Evolutionary conservation across 2,113 vertebrate genomes (phyloP), one percentile per base, ranked within the genome.

Genomic region (Istiophorus platypterus): DNA sequence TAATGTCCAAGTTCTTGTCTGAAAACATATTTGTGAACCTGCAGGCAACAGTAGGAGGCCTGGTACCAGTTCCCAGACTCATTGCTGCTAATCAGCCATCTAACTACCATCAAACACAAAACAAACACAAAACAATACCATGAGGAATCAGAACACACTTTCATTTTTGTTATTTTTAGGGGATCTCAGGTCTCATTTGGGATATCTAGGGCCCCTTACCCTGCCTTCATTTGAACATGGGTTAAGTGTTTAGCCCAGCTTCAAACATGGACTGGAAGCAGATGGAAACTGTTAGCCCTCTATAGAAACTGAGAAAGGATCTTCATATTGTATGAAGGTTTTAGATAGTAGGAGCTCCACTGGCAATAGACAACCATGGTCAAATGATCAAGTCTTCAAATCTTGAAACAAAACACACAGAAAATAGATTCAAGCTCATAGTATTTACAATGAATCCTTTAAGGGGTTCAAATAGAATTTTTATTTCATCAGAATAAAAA

Each of bases 401-500:
- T 27, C 54, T 8, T n/a, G n/a, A 26, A 59, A 61, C 5, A 37
- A 49, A 59, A 15, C 18, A 26, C 29, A 59, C 26, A 61, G 24
- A 70, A 68, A 24, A 34, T 34, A 3, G 29, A 84, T 20, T 65
- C 63, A 20, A 26, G n/a, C 41, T 51, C 63, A 39, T 3, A 20
- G 13, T 22, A 42, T 68, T 68, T 51, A 37, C 9, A 27, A 7
- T 10, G 6, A 47, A 47, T 12, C n/a, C n/a, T n/a, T n/a, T n/a
- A n/a, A n/a, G n/a, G 22, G 62, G 42, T 14, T 64, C 27, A 54
- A 65, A 80, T 26, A 75, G 65, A 69, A 83, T 89, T 77, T 93
- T 94, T 93, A 94, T 94, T 94, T 86, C 62, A 41, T 47, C 67
- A 84, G 42, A 85, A 87, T 92, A 91, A 73, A 91, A 92, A 66